phyloP scores from a whole-genome alignment of 2,113 vertebrate species.

The Apodemus speciosus region DNA sequence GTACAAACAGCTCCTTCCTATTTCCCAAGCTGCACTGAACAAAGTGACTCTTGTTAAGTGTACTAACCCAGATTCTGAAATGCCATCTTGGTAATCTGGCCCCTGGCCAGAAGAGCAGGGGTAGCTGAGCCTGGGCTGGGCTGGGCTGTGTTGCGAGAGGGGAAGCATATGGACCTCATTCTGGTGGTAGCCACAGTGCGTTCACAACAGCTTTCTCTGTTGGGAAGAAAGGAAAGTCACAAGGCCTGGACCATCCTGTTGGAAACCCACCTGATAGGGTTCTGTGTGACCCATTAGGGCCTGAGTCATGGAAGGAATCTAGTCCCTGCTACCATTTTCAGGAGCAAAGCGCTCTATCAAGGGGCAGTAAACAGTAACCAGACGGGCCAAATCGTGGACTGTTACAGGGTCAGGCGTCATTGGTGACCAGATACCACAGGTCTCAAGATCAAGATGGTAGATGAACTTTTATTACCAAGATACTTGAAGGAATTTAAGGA shows the following conservation, averaged over 20 bases:
- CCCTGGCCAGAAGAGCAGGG: not conserved
- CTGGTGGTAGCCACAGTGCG: not conserved
- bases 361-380: not conserved
- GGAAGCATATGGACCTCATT: not conserved
- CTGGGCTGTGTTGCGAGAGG: not conserved
- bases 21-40: not conserved
- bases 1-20: not conserved
- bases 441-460: not conserved
- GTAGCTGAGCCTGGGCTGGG: not conserved
- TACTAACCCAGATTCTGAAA: constrained; percentile 18
- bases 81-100: not conserved
- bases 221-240: not conserved
- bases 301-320: not conserved
- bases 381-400: not conserved
- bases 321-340: not conserved
- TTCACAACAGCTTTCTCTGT: not conserved
- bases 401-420: not conserved
- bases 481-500: not conserved
- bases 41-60: not conserved
- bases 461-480: not conserved
- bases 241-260: not conserved
- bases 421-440: not conserved
- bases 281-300: not conserved
- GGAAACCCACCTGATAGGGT: not conserved
- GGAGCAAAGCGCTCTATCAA: not conserved